These are phyloP conservation scores for Gasterosteus aculeatus DNA, from an alignment of 2,113 vertebrate species.

Conservation along the genomic window DNA sequence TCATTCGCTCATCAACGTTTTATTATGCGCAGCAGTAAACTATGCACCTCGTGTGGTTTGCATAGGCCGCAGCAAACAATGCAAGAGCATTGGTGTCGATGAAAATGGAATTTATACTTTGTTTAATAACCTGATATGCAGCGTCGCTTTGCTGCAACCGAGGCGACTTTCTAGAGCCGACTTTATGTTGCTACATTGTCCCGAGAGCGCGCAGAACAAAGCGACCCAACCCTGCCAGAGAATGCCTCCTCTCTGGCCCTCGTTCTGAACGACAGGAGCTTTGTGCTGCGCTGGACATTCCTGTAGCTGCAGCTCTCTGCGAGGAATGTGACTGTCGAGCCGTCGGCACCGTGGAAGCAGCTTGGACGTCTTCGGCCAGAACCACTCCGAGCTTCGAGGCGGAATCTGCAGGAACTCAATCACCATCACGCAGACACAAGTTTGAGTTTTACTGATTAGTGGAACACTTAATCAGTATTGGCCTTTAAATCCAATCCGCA, in stretches of 20 bases:
- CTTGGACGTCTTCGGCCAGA: slow-evolving; percentile 11
- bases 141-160: background rate
- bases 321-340: slow-evolving; percentile 64
- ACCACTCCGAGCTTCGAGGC: slow-evolving; percentile 16
- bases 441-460: slow-evolving; percentile 19
- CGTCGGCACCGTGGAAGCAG: slow-evolving; percentile 34
- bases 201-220: background rate
- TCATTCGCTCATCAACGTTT: slow-evolving; percentile 29
- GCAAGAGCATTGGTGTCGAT: background rate
- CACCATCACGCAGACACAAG: slow-evolving; percentile 6
- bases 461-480: background rate
- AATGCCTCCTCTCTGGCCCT: slow-evolving; percentile 39
- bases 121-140: background rate
- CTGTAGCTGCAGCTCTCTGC: slow-evolving; percentile 46
- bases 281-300: slow-evolving; percentile 71
- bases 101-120: background rate
- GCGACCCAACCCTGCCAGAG: slow-evolving; percentile 27
- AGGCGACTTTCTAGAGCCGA: too few relatives aligned
- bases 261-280: slow-evolving; percentile 46
- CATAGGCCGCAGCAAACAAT: slow-evolving; percentile 1
- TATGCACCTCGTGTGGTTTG: slow-evolving; percentile 35
- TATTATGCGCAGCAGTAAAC: slow-evolving; percentile 51
- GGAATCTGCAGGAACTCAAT: slow-evolving; percentile 14
- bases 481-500: slow-evolving; percentile 30
- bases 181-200: background rate